Evolutionary conservation across 1,140 invertebrate species (phyloP).

Genomic region (Drosophila rhopaloa): DNA sequence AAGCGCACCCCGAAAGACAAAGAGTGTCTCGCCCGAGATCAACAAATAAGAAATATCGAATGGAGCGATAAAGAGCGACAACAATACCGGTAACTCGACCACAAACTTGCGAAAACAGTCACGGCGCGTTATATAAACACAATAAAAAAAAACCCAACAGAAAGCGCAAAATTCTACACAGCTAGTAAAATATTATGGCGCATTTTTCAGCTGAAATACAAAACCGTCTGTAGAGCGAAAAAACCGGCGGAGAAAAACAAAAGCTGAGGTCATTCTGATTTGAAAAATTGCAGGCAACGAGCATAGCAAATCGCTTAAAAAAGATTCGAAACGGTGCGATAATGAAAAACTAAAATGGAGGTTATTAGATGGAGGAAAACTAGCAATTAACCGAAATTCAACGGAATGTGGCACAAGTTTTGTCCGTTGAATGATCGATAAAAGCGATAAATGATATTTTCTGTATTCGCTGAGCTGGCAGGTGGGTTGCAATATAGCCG

Average conservation of each 20-base stretch:
- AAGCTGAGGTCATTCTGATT: constrained; percentile 67
- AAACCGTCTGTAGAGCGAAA: constrained; percentile 11
- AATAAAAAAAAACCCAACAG: constrained; percentile 14
- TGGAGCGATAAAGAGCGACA: constrained; percentile 41
- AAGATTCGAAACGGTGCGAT: constrained; percentile 28
- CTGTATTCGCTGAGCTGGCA: constrained; percentile 18
- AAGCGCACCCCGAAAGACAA: constrained; percentile 62
- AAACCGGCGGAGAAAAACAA: constrained; percentile 21
- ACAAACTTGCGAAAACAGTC: constrained; percentile 75
- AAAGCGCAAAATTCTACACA: constrained; percentile 48
- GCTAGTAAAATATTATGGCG: constrained; percentile 48
- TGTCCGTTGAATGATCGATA: constrained; percentile 34
- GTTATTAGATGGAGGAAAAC: constrained; percentile 60
- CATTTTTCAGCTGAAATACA: constrained; percentile 66
- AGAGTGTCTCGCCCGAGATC: constrained; percentile 47
- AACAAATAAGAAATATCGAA: constrained; percentile 57
- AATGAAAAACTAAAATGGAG: constrained; percentile 45
- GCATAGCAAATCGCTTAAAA: constrained; percentile 40
- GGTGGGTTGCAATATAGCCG: constrained; percentile 13
- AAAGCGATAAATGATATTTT: constrained; percentile 64
- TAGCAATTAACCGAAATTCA: constrained; percentile 65
- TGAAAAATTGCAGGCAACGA: constrained; percentile 60
- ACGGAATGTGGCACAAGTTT: constrained; percentile 65
- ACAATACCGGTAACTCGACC: constrained; percentile 43
- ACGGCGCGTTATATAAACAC: constrained; percentile 60